phyloP scores from a whole-genome alignment of 2,888 invertebrate genomes.

The Archips xylosteana region DNA sequence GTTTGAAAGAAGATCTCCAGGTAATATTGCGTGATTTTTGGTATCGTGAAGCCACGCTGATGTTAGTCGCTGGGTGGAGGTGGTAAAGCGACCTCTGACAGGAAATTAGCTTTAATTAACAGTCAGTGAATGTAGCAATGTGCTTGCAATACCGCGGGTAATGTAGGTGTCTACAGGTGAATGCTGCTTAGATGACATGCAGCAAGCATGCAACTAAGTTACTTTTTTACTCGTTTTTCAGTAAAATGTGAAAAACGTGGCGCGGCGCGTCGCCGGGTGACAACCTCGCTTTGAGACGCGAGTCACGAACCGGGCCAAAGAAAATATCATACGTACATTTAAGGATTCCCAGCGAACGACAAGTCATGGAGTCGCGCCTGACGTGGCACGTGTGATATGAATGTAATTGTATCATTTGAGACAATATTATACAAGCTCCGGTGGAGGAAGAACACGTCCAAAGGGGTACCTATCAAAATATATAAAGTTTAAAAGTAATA shows the following conservation, averaged over 20 bases:
- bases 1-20: neutral
- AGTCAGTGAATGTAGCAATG: no score
- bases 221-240: neutral
- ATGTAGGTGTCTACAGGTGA: neutral
- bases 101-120: no score
- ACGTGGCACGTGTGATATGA: slow-evolving; percentile 4
- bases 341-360: slow-evolving; percentile 10
- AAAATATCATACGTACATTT: slow-evolving; percentile 3
- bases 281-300: slow-evolving; percentile 6
- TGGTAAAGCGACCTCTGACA: no score
- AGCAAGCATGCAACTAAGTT: neutral
- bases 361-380: slow-evolving; percentile 15
- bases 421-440: neutral
- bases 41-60: no score
- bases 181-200: no score
- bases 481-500: no score
- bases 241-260: neutral
- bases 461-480: no score
- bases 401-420: slow-evolving; percentile 19
- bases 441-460: neutral
- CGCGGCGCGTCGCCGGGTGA: neutral
- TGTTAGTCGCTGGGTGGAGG: no score
- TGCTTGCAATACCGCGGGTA: neutral
- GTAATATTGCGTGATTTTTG: no score
- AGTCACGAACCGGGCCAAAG: slow-evolving; percentile 22